Base-by-base conservation (phyloP, 2,797 vertebrate genomes). In the Chromobotia macracanthus region DNA sequence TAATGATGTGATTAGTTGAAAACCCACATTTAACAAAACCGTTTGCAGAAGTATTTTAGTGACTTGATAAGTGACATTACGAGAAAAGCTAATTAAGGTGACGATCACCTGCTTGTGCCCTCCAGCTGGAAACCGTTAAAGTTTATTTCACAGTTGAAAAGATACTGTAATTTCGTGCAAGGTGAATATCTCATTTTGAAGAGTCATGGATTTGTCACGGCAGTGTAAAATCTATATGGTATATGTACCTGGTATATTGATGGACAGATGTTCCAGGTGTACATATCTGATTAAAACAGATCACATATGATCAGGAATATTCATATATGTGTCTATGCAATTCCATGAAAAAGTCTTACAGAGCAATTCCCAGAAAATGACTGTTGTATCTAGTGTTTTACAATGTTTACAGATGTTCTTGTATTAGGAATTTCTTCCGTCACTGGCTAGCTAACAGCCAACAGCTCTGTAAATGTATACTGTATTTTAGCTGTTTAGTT, bases 71-170 rank as follows among this genome's bases (percentile, higher is more conserved):
- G 56, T 74, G 21, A 25, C 56, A 35, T 13, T 23, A 51, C 13
- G 15, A 53, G 35, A 18, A 66, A 66, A 51, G 19, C 19, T 55
- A 41, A 75, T 44, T 23, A 56, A 56, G 63, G 35, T 55, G 50
- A 56, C 50, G 7, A 66, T 67, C 63, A 76, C 53, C 63, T 19
- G 31, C 31, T 18, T 44, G 4, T 41, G 48, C 61, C 73, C 63
- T 66, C 35, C 53, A n/a, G 63, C 41, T 44, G 50, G 16, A 66
- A 56, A 67, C 15, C 63, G 38, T 67, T 44, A 55, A 53, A 15
- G 35, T 76, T 66, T 56, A 76, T 66, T 67, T 67, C 50, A 44
- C 35, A 44, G 73, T 55, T n/a, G 21, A 76, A 76, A 75, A 65
- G 8, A 55, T 55, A 55, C 19, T 25, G 63, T 41, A n/a, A 75